Evolutionary conservation across 2,797 vertebrate species (phyloP).

Genomic region (Gouania willdenowi): DNA sequence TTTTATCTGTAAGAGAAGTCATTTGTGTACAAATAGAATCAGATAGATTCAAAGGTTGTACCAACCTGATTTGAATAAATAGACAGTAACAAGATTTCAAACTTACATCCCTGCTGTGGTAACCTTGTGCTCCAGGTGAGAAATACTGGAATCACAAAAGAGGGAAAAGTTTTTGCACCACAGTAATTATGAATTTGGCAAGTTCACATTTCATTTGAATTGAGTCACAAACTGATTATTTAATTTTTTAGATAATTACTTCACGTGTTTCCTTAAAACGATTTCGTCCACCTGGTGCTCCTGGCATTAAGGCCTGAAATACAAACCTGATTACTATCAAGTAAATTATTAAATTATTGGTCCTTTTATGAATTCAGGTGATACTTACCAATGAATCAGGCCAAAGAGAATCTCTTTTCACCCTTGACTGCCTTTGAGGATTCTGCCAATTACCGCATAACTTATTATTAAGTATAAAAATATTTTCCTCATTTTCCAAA

Average conservation of each 20-base stretch:
- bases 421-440: slow-evolving; percentile 33
- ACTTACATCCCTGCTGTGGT: slow-evolving; percentile 68
- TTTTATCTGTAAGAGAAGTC: slow-evolving; percentile 48
- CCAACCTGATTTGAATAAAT: too few species aligned
- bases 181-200: slow-evolving; percentile 1
- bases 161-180: neutral
- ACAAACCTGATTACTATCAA: neutral
- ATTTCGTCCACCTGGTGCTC: slow-evolving; percentile 53
- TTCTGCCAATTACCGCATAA: slow-evolving; percentile 40
- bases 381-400: slow-evolving; percentile 57
- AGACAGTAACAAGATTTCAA: too few species aligned
- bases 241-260: slow-evolving; percentile 33
- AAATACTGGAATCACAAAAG: slow-evolving; percentile 51
- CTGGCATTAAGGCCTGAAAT: slow-evolving; percentile 70
- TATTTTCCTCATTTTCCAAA: neutral
- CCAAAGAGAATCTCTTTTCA: slow-evolving; percentile 57
- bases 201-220: slow-evolving; percentile 10
- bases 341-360: neutral
- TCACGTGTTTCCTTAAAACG: slow-evolving; percentile 41
- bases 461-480: slow-evolving; percentile 5
- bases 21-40: neutral
- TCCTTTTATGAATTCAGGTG: neutral
- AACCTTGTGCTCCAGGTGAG: slow-evolving; percentile 63
- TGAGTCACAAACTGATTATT: neutral
- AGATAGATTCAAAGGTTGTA: neutral